Evolutionary conservation across 2,888 invertebrate species (phyloP), one percentile per base, ranked within the genome.

Genomic region (Tipula vernalis): DNA sequence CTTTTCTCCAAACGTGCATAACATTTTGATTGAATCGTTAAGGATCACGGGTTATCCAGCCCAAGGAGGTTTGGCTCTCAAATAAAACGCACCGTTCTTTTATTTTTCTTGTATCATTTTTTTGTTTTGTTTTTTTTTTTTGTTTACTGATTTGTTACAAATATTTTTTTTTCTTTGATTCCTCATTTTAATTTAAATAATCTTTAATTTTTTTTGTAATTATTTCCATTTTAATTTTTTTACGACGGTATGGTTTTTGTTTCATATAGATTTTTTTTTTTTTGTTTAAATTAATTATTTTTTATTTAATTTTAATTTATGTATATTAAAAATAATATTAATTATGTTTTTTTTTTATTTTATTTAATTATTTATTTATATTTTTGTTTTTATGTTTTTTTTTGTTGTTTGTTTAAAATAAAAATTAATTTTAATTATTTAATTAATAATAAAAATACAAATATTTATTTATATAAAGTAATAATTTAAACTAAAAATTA

Each of bases 321-420:
- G 71, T 71, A 71, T 71, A 71, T 71, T 71, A 71, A 71, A 71
- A 71, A 71, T 71, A 71, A 71, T 71, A 71, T 71, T 71, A 71
- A 71, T 71, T 71, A 71, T 71, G 71, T 71, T 71, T 71, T 57
- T 57, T 15, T 71, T 71, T 71, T 71, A 71, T 71, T 71, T 71
- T 71, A 28, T 71, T 71, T 71, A 28, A 28, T 71, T 71, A 71
- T 18, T 71, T 71, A 71, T 71, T 71, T 71, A 71, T 71, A 71
- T 71, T 71, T 51, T 71, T 71, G 71, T 71, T 57, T 57, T 57
- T 18, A 57, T 57, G 57, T 57, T 71, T 71, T 71, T 51, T 71
- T 71, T 28, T 71, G 51, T 71, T 71, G 71, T 39, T 39, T 39
- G 39, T 71, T 71, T 71, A 71, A 71, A 71, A 71, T 71, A 71